phyloP scores from a whole-genome alignment of 1,140 invertebrate genomes.

The Papilio polyxenes region DNA sequence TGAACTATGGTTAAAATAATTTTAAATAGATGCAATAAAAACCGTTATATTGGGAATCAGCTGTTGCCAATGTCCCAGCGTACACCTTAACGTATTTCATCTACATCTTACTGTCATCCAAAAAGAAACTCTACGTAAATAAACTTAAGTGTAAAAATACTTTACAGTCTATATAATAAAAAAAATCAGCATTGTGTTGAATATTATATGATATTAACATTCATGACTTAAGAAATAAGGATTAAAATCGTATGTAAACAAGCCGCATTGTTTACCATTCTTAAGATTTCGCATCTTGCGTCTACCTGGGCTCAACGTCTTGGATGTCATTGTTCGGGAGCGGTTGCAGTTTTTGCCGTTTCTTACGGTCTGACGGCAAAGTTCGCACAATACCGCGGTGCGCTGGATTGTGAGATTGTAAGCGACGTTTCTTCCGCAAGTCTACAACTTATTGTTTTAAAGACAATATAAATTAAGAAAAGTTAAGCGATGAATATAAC shows the following conservation, averaged over 20 bases:
- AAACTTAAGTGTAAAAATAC: slow-evolving; percentile 19
- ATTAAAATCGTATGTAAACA: slow-evolving; percentile 40
- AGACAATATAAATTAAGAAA: slow-evolving; percentile 14
- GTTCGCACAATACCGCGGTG: slow-evolving; percentile 25
- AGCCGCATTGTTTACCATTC: slow-evolving; percentile 48
- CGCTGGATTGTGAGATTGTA: slow-evolving; percentile 38
- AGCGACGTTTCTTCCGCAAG: not conserved
- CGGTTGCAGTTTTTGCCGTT: slow-evolving; percentile 61
- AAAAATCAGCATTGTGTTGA: not conserved
- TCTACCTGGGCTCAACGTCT: slow-evolving; percentile 70
- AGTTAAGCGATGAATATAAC: slow-evolving; percentile 1
- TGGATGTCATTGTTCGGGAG: slow-evolving; percentile 62
- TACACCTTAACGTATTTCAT: slow-evolving; percentile 46
- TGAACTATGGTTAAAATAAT: slow-evolving; percentile 35
- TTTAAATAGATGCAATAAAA: slow-evolving; percentile 47
- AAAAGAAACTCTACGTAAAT: slow-evolving; percentile 39
- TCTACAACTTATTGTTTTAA: not conserved
- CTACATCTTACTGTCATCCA: not conserved
- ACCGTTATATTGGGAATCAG: slow-evolving; percentile 69
- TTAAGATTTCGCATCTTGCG: slow-evolving; percentile 75
- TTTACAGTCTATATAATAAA: not conserved
- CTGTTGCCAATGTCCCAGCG: slow-evolving; percentile 62
- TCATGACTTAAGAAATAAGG: slow-evolving; percentile 43
- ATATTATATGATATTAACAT: slow-evolving; percentile 13
- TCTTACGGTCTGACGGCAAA: slow-evolving; percentile 51